Conservation (phyloP, 1,140 invertebrate species). For the Leptopilina boulardi region DNA sequence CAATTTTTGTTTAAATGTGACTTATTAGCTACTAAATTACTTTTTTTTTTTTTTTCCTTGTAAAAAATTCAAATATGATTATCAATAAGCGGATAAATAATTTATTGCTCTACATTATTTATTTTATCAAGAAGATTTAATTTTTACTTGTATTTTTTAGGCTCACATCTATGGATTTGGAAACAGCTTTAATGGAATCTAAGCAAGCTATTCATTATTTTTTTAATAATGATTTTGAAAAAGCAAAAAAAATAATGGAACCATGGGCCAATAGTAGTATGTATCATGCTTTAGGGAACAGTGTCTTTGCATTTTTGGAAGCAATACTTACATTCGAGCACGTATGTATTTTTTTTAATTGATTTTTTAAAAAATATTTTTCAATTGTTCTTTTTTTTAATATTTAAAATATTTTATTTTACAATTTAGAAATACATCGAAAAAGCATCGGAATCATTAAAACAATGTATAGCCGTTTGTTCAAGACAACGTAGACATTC, state of each 20-base stretch:
- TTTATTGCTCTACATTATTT: slow-evolving; percentile 12
- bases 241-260: slow-evolving; percentile 84
- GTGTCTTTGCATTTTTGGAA: slow-evolving; percentile 93
- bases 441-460: slow-evolving; percentile 83
- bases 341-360: slow-evolving; percentile 71
- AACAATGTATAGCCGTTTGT: slow-evolving; percentile 87
- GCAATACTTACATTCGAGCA: slow-evolving; percentile 95
- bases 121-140: no score
- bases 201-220: slow-evolving; percentile 86
- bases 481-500: slow-evolving; percentile 83
- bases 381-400: no score
- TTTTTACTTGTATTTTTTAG: slow-evolving; percentile 56
- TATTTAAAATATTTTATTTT: slow-evolving; percentile 48
- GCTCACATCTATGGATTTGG: slow-evolving; percentile 77
- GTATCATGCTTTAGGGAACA: slow-evolving; percentile 94
- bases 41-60: no score
- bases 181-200: slow-evolving; percentile 82
- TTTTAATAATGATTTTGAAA: slow-evolving; percentile 92
- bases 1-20: no score
- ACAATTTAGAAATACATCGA: slow-evolving; percentile 81
- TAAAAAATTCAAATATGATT: slow-evolving; percentile 3
- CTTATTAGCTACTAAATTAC: no score
- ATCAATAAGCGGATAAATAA: slow-evolving; percentile 21
- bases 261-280: slow-evolving; percentile 89
- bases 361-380: neutral